Evolutionary conservation across 1,140 invertebrate species (phyloP).

Genomic region (Rhopalosiphum maidis): DNA sequence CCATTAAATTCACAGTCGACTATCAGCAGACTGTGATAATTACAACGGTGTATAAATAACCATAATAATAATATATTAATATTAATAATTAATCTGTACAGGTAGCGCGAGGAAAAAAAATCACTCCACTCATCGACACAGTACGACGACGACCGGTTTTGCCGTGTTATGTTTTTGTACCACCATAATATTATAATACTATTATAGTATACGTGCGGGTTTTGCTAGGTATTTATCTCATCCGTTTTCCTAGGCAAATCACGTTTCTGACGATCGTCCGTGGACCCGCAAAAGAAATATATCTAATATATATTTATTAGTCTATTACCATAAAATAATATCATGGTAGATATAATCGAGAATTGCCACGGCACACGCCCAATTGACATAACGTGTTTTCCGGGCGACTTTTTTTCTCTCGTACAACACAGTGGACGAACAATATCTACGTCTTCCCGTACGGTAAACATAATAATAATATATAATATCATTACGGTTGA

Average conservation of each 20-base stretch:
- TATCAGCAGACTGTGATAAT: neutral
- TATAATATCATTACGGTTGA: neutral
- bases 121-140: neutral
- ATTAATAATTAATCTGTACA: neutral
- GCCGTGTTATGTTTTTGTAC: neutral
- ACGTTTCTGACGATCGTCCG: neutral
- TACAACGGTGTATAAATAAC: neutral
- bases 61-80: neutral
- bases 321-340: neutral
- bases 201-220: neutral
- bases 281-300: neutral
- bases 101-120: neutral
- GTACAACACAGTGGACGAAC: neutral
- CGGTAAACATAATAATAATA: neutral
- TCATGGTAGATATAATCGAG: neutral
- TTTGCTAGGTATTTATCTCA: neutral
- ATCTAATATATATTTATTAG: neutral
- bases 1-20: neutral
- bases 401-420: neutral
- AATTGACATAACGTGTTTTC: neutral
- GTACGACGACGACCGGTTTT: neutral
- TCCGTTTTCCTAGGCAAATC: neutral
- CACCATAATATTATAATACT: neutral
- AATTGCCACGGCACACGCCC: neutral
- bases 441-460: neutral